A percentile compares a stretch with the other conserved stretches of the same genome.
Conservation (phyloP, 2,888 invertebrate species). For the Laothoe populi region DNA sequence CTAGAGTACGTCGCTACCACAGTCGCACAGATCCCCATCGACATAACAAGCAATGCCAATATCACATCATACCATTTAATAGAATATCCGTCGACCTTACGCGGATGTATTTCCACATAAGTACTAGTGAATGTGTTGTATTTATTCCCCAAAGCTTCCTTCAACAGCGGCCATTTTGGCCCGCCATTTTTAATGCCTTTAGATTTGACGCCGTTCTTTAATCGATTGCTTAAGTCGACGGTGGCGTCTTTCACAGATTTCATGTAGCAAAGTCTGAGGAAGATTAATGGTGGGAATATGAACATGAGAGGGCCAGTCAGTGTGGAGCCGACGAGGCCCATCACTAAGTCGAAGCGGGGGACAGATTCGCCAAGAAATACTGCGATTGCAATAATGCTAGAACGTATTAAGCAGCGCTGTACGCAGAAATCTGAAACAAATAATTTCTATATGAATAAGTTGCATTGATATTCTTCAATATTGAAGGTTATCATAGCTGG, state of each 20-base stretch:
- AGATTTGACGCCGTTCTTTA: constrained; percentile 34
- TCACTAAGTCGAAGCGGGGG: constrained; percentile 93
- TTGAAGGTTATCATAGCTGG: too few species aligned
- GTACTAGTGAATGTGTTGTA: constrained; percentile 65
- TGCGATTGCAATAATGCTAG: constrained; percentile 87
- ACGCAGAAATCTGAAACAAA: constrained; percentile 88
- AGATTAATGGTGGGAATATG: constrained; percentile 92
- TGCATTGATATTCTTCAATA: too few species aligned
- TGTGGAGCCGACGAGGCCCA: constrained; percentile 94
- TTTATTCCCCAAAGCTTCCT: constrained; percentile 47
- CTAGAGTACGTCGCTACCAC: constrained; percentile 89
- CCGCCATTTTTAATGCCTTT: constrained; percentile 35
- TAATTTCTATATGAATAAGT: background rate
- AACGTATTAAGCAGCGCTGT: constrained; percentile 89
- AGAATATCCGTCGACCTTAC: constrained; percentile 51
- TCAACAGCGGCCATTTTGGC: constrained; percentile 56
- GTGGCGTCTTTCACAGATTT: constrained; percentile 46
- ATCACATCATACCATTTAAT: constrained; percentile 78
- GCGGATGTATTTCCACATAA: constrained; percentile 37
- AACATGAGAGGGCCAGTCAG: constrained; percentile 93
- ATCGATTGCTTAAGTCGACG: constrained; percentile 22
- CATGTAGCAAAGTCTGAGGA: constrained; percentile 87
- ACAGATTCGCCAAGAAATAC: constrained; percentile 92
- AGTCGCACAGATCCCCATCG: constrained; percentile 87
- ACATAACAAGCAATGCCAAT: constrained; percentile 84